Evolutionary conservation across 2,113 vertebrate genomes (phyloP).

Genomic region (Natator depressus): DNA sequence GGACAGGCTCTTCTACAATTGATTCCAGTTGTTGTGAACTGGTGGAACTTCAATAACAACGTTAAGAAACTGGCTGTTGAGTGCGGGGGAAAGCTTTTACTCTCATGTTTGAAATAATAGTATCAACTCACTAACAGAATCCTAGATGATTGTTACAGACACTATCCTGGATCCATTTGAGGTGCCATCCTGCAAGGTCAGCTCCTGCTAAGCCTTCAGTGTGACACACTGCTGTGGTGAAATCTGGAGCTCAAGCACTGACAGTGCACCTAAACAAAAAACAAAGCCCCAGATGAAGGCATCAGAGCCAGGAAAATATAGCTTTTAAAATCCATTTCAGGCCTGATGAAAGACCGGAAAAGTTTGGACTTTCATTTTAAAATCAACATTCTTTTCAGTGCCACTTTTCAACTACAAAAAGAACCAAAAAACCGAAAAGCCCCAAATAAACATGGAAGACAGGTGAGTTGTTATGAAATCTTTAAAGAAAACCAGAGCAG

Average conservation of each 20-base stretch:
- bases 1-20: not conserved
- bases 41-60: not conserved
- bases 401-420: not conserved
- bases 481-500: not conserved
- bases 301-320: rapidly evolving
- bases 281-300: not conserved
- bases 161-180: not conserved
- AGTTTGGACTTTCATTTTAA: slow-evolving; percentile 1
- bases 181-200: not conserved
- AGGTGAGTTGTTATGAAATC: not conserved
- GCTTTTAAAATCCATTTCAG: not conserved
- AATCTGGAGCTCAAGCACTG: not conserved
- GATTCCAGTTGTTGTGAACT: not conserved
- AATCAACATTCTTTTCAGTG: not conserved
- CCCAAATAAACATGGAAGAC: not conserved
- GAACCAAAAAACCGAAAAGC: not conserved
- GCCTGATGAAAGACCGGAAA: not conserved
- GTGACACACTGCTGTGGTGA: not conserved
- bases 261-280: not conserved
- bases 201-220: not conserved
- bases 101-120: not conserved
- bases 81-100: not conserved
- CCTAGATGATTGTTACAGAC: not conserved
- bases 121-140: not conserved
- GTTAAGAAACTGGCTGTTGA: not conserved